Conservation (phyloP, 2,113 vertebrate genomes). For the Takifugu bimaculatus region DNA sequence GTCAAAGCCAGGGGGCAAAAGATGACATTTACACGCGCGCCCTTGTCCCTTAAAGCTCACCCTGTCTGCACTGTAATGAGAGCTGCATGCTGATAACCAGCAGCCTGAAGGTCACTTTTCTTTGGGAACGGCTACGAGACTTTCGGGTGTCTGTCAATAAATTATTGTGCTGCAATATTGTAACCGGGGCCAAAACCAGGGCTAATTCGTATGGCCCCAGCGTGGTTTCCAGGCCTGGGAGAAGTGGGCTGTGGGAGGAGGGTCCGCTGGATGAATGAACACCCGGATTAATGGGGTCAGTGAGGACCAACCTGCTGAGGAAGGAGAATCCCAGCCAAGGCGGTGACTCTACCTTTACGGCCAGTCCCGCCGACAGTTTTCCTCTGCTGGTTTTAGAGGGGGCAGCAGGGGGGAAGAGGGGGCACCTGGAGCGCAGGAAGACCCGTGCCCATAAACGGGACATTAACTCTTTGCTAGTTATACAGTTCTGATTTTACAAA, state of each 20-base stretch:
- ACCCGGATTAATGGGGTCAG: constrained; percentile 72
- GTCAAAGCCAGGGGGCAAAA: constrained; percentile 52
- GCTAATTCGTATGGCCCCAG: constrained; percentile 58
- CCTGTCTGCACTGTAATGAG: constrained; percentile 32
- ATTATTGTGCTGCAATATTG: too few relatives aligned
- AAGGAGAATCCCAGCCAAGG: constrained; percentile 63
- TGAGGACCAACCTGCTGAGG: constrained; percentile 62
- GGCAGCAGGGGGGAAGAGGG: background rate
- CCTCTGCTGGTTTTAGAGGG: constrained; percentile 57
- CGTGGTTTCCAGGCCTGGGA: constrained; percentile 32
- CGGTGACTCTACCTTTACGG: constrained; percentile 62
- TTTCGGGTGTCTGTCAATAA: too few relatives aligned
- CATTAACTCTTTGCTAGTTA: constrained; percentile 7
- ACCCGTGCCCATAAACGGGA: constrained; percentile 4
- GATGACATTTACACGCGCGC: constrained; percentile 54
- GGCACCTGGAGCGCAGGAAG: too few relatives aligned
- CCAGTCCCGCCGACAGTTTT: constrained; percentile 44
- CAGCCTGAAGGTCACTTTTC: too few relatives aligned
- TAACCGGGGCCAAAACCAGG: constrained; percentile 36
- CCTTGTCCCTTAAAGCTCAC: constrained; percentile 51
- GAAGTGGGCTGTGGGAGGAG: constrained; percentile 55
- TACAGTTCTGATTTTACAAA: constrained; percentile 28
- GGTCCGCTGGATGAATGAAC: constrained; percentile 67
- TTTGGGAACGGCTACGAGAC: too few relatives aligned
- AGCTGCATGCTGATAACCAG: constrained; percentile 1